A percentile compares a stretch with the other conserved stretches of the same genome.
phyloP scores from a whole-genome alignment of 2,797 vertebrate species.

The Gallirallus australis region DNA sequence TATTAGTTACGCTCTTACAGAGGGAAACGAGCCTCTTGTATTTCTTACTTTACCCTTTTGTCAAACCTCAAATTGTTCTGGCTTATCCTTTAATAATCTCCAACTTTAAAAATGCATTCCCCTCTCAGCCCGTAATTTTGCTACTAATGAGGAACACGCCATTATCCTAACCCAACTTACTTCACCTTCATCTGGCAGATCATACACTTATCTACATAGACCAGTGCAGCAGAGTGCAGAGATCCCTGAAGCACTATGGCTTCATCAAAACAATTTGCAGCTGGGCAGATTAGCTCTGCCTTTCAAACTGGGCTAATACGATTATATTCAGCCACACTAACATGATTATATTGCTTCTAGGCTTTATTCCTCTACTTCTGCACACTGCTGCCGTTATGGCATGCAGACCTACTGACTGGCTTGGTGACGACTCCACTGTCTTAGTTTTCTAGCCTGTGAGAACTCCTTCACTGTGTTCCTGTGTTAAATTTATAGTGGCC shows the following conservation, averaged over 20 bases:
- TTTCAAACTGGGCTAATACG: neutral
- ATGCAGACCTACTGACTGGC: neutral
- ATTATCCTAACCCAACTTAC: neutral
- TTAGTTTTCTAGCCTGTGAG: neutral
- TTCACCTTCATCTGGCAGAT: neutral
- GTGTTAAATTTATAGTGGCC: neutral
- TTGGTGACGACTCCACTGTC: neutral
- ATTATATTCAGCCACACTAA: neutral
- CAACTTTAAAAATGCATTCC: neutral
- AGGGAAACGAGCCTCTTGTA: neutral
- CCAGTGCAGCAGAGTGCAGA: neutral
- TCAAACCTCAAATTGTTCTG: neutral
- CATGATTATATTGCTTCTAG: neutral
- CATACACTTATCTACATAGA: neutral
- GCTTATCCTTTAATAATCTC: neutral
- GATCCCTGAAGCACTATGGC: neutral
- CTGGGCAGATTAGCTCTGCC: neutral
- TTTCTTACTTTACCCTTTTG: neutral
- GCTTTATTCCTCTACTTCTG: neutral
- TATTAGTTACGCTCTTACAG: neutral
- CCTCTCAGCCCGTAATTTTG: neutral
- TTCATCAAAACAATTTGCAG: neutral
- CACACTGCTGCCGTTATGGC: neutral
- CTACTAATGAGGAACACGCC: neutral
- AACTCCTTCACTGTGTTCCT: neutral